Base-by-base conservation (phyloP, 2,113 vertebrate genomes). In the Illadopsis cleaveri region DNA sequence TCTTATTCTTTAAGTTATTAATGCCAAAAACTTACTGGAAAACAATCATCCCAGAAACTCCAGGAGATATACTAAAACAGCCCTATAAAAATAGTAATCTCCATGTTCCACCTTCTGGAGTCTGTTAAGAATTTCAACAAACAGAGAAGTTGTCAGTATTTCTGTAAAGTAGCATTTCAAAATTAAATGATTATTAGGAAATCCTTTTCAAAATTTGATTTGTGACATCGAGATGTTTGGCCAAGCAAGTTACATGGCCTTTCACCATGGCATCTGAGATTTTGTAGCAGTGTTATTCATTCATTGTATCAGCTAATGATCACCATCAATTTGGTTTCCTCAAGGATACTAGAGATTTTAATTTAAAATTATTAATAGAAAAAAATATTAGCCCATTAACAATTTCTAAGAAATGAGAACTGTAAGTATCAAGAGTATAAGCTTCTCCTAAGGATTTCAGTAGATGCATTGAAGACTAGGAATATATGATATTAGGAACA, bases 1-100 rank as follows among this genome's bases (percentile, higher is more conserved):
- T 77, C 88, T 83, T 81, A 86, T 88, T 94, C 62, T 45, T 68
- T n/a, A 90, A 77, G 44, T 70, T 90, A 92, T 69, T 66, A 93
- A 68, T 5, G 6, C 42, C 51, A 95, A 65, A 86, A 88, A 58
- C 45, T 83, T 90, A 80, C 12, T 87, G 53, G 57, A 90, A 91
- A 80, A 37, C 42, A 88, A 86, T 58, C 42, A 88, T 5, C 24
- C 70, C 69, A 76, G 45, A 87, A 91, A 51, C 4, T 44, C 23
- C 21, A 69, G 42, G 27, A 93, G 40, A 90, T 58, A 65, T 0
- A 66, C 6, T 57, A 65, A 50, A 91, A 37, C 9, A 60, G 35
- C 3, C 7, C 35, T 42, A 68, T 16, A 61, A 76, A 91, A 93
- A 92, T 28, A 87, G 17, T 80, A 12, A 86, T 61, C 37, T 66